Conservation (phyloP, 2,113 vertebrate species). For the Halichoeres trimaculatus region DNA sequence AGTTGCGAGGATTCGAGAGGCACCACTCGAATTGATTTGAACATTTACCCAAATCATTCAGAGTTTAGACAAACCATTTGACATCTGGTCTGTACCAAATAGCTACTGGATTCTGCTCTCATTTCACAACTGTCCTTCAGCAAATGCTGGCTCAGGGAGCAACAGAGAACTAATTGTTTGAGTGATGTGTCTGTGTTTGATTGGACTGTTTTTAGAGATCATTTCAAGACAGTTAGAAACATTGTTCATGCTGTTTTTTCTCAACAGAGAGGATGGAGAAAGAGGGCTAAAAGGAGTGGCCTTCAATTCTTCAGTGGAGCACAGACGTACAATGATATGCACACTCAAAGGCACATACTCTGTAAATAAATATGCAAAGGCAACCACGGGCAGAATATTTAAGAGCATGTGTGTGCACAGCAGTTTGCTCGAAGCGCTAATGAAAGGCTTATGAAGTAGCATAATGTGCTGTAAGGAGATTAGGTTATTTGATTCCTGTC, state of each 20-base stretch:
- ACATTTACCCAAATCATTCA: slow-evolving; percentile 59
- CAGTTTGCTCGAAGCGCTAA: slow-evolving; percentile 16
- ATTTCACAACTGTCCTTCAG: slow-evolving; percentile 59
- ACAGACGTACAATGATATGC: too few species aligned
- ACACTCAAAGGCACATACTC: too few species aligned
- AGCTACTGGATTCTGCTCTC: slow-evolving; percentile 36
- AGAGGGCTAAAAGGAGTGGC: too few species aligned
- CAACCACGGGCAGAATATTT: slow-evolving; percentile 26
- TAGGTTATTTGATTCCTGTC: slow-evolving; percentile 56
- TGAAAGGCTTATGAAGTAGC: slow-evolving; percentile 29
- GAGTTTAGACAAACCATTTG: slow-evolving; percentile 61
- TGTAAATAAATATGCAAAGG: slow-evolving; percentile 9
- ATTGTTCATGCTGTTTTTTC: slow-evolving; percentile 12
- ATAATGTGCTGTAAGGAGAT: slow-evolving; percentile 38
- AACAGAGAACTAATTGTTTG: slow-evolving; percentile 18
- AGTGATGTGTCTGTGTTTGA: slow-evolving; percentile 22
- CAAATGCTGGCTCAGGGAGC: slow-evolving; percentile 31
- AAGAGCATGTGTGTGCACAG: slow-evolving; percentile 36
- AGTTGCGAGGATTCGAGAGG: slow-evolving; percentile 42
- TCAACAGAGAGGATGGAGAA: not conserved
- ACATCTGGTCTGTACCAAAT: slow-evolving; percentile 69
- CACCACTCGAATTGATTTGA: slow-evolving; percentile 54
- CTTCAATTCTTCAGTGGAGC: too few species aligned
- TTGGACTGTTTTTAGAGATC: slow-evolving; percentile 21
- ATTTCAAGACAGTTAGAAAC: slow-evolving; percentile 21